These are phyloP conservation scores for Hippocampus abdominalis DNA, from an alignment of 2,113 vertebrate genomes.

Conservation along the genomic window DNA sequence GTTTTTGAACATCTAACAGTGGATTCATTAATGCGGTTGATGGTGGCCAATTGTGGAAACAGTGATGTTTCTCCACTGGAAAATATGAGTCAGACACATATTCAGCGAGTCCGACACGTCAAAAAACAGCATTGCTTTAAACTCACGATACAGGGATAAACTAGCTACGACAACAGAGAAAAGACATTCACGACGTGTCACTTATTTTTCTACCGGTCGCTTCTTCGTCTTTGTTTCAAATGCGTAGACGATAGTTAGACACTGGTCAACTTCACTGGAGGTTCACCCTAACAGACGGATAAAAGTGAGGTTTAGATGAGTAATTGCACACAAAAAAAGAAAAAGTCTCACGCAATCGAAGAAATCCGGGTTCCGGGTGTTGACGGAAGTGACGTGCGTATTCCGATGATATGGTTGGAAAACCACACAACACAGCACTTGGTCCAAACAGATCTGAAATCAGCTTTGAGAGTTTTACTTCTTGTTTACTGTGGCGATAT, in stretches of 20 bases:
- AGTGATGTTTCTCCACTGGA: conserved; percentile 16
- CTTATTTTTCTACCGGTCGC: not conserved
- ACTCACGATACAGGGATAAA: too few relatives aligned
- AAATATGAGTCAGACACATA: conserved; percentile 26
- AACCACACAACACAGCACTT: conserved; percentile 26
- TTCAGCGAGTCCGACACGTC: conserved; percentile 44
- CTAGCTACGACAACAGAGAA: too few relatives aligned
- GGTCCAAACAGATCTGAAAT: not conserved
- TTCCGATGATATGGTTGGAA: conserved; percentile 22
- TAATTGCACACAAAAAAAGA: not conserved
- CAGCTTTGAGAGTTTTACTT: not conserved
- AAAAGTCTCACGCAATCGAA: not conserved
- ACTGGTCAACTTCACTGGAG: not conserved
- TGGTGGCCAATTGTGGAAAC: not conserved
- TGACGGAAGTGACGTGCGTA: conserved; percentile 56
- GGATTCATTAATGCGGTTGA: not conserved
- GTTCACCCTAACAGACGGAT: not conserved
- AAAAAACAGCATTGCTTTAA: not conserved
- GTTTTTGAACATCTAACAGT: too few relatives aligned
- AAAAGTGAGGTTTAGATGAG: not conserved
- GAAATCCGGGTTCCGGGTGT: not conserved
- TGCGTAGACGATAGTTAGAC: not conserved
- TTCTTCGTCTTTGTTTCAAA: not conserved
- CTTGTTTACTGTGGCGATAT: not conserved
- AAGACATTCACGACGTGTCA: not conserved